phyloP scores from a whole-genome alignment of 2,888 invertebrate genomes.

The Beris chalybata region DNA sequence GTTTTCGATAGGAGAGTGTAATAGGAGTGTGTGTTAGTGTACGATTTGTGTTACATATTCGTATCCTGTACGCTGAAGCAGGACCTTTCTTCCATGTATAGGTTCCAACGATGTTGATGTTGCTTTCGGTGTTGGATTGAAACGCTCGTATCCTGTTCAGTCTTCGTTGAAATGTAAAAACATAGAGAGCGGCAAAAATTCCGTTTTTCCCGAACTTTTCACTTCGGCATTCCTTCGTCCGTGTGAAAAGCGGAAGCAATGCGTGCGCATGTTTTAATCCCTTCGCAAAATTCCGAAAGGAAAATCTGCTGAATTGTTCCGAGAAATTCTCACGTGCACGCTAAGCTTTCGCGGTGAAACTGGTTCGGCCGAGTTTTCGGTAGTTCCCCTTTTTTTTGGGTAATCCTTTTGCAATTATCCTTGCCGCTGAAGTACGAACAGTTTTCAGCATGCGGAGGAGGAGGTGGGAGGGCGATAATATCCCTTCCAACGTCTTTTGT shows the following conservation, averaged over 20 bases:
- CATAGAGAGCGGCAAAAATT: constrained; percentile 30
- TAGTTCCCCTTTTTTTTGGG: no score
- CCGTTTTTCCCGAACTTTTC: constrained; percentile 4
- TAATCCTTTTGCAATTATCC: no score
- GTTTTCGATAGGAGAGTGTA: constrained; percentile 24
- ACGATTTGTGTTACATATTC: constrained; percentile 33
- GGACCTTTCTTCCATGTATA: constrained; percentile 9
- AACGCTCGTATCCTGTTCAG: constrained; percentile 18
- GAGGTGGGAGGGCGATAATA: constrained; percentile 7
- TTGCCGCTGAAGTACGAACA: no score
- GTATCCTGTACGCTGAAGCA: constrained; percentile 20
- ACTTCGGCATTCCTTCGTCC: constrained; percentile 8
- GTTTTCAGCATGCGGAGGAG: no score
- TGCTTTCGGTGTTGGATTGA: constrained; percentile 12
- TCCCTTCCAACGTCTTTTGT: constrained; percentile 22
- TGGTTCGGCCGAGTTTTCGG: no score
- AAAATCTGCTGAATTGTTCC: no score
- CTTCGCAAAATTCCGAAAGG: no score
- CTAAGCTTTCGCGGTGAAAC: no score
- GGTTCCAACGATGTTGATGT: constrained; percentile 14
- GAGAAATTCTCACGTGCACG: no score
- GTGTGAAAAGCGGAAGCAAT: background rate
- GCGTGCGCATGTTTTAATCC: no score
- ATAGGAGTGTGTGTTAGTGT: constrained; percentile 33
- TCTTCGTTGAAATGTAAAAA: constrained; percentile 17